phyloP scores from a whole-genome alignment of 2,797 vertebrate species.

The Tragopan temminckii region DNA sequence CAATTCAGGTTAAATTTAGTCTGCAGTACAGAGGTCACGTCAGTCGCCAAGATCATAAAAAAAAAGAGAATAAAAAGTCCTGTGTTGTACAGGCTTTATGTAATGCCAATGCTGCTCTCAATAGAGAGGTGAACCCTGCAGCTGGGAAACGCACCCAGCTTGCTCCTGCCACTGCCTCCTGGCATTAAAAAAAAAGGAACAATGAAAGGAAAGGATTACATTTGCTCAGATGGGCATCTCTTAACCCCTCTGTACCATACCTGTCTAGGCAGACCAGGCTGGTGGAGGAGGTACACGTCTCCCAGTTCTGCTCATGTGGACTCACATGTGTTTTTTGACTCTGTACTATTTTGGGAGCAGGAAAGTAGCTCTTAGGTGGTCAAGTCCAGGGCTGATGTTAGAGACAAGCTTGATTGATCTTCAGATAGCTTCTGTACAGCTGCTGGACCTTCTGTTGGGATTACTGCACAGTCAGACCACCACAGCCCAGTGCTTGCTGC shows the following conservation, averaged over 20 bases:
- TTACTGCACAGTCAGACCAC: background rate
- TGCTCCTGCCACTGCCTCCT: slow-evolving; percentile 33
- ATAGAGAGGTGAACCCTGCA: slow-evolving; percentile 49
- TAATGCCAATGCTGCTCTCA: slow-evolving; percentile 26
- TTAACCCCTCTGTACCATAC: slow-evolving; percentile 12
- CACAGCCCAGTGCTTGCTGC: background rate
- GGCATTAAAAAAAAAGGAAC: slow-evolving; percentile 32
- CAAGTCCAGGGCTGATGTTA: background rate
- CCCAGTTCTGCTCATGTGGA: fast-evolving
- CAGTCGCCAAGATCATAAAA: background rate
- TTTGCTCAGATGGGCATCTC: slow-evolving; percentile 25
- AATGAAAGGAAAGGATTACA: slow-evolving; percentile 62
- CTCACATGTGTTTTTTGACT: background rate
- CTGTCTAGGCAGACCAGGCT: background rate
- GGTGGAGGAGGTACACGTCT: fast-evolving
- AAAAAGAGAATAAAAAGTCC: background rate
- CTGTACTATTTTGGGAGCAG: background rate
- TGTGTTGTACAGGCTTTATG: slow-evolving; percentile 1
- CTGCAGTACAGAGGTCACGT: slow-evolving; percentile 20
- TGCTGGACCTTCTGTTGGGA: background rate
- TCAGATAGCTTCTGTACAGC: background rate
- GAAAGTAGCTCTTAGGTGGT: background rate
- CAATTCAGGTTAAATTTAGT: slow-evolving; percentile 44
- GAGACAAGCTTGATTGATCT: background rate
- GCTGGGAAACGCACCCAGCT: slow-evolving; percentile 18